Base-by-base conservation (phyloP, 2,113 vertebrate species). In the Entelurus aequoreus region DNA sequence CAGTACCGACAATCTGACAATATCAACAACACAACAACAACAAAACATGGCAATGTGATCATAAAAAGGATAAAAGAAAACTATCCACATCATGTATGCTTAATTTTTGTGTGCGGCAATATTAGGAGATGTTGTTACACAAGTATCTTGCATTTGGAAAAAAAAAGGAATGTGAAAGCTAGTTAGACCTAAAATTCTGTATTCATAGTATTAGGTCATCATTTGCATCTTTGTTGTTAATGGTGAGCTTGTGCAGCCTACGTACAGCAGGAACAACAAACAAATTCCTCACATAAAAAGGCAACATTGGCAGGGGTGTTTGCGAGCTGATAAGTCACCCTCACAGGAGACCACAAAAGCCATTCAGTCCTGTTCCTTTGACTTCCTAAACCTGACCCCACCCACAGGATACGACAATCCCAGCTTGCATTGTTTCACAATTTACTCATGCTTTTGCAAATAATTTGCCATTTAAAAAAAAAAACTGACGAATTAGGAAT, bases 291-390 rank as follows among this genome's bases (percentile, higher is more conserved):
- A 47, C 28, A 61, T 35, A 42, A 11, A 58, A 37, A 65, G 49
- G 15, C 54, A 55, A 55, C 3, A 64, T 16, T 55, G 12, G 7
- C 50, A 19, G 28, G 54, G 62, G 61, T 54, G 68, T 54, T 74
- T 87, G 81, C 68, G 67, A 12, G 81, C 66, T 69, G 69, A 77
- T 79, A 81, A 81, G 48, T 67, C 71, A 81, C 83, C 42, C 77
- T 61, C 81, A 86, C 84, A 87, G 87, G 85, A 90, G 90, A 89
- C 87, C 84, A 72, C 84, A 79, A 77, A 84, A 86, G 84, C 79
- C 75, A 82, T 83, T 80, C 76, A 84, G 77, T 80, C 48, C 54
- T 73, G 79, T 87, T 87, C 84, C 74, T 84, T 76, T 79, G 80
- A 85, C 81, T 90, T 87, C 85, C 86, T 77, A 74, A 85, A 81